Evolutionary conservation across 2,113 vertebrate genomes (phyloP).

Genomic region (Odocoileus hemionus): DNA sequence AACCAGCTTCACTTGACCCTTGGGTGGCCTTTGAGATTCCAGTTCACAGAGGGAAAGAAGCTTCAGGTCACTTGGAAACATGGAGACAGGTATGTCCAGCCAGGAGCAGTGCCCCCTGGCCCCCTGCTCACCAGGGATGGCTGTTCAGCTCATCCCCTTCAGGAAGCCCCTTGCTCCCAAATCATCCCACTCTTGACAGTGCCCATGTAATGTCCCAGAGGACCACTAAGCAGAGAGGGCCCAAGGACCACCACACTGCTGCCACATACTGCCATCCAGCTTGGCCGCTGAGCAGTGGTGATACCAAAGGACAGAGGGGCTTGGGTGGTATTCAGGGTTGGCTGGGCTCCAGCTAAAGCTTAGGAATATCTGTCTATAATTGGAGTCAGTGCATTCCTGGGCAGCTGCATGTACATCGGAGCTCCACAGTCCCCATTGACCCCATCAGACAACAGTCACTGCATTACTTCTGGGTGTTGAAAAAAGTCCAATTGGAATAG

Average conservation of each 20-base stretch:
- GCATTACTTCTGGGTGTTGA: background rate
- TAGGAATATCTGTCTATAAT: background rate
- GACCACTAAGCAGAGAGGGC: background rate
- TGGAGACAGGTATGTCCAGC: background rate
- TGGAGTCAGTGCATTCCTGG: background rate
- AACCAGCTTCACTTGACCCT: background rate
- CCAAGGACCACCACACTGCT: background rate
- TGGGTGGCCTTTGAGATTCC: background rate
- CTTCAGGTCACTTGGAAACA: background rate
- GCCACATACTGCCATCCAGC: accelerated
- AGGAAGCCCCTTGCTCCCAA: no score
- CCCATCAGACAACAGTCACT: background rate
- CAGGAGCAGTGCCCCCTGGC: background rate
- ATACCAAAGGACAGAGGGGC: background rate
- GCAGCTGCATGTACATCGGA: background rate
- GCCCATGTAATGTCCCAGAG: background rate
- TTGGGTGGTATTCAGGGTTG: background rate
- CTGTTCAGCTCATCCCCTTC: background rate
- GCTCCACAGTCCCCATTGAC: background rate
- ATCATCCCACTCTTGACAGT: background rate
- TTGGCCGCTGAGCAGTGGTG: accelerated
- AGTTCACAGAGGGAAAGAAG: background rate
- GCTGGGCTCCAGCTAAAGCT: background rate
- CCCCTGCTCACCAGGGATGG: background rate
- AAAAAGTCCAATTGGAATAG: background rate